Conservation (phyloP, 2,797 vertebrate species). For the Hoplostethus mediterraneus region DNA sequence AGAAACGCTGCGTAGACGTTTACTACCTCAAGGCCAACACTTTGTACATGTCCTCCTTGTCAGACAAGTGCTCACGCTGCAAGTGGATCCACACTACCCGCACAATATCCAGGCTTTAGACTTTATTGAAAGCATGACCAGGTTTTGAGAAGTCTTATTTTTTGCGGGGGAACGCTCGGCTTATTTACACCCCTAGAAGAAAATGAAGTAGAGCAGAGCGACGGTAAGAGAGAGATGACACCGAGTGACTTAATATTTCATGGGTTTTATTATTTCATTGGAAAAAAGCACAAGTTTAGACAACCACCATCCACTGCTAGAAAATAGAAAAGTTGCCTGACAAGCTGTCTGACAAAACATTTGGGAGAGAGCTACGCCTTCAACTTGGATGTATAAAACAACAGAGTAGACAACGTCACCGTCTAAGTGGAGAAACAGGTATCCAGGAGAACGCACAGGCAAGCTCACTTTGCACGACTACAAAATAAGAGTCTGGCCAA, state of each 20-base stretch:
- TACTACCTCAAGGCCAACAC: neutral
- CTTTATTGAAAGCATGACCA: slow-evolving; percentile 2
- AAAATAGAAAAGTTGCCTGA: slow-evolving; percentile 57
- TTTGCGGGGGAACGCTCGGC: neutral
- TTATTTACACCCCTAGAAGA: slow-evolving; percentile 24
- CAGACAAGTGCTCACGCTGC: neutral
- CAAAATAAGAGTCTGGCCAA: slow-evolving; percentile 7
- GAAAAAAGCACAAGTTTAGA: slow-evolving; percentile 46
- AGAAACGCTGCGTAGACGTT: no score
- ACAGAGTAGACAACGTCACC: slow-evolving; percentile 48
- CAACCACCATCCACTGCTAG: slow-evolving; percentile 28
- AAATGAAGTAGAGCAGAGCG: slow-evolving; percentile 14
- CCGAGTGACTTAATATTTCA: slow-evolving; percentile 41
- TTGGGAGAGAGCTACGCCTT: slow-evolving; percentile 38
- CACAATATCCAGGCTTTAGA: neutral
- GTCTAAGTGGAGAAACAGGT: slow-evolving; percentile 47
- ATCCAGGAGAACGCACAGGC: slow-evolving; percentile 21
- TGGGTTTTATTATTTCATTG: slow-evolving; percentile 63
- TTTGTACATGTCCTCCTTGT: neutral
- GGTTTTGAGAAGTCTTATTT: neutral
- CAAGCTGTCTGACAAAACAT: slow-evolving; percentile 41
- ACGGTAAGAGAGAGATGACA: slow-evolving; percentile 10
- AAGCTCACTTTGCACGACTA: slow-evolving; percentile 6
- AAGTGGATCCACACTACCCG: neutral
- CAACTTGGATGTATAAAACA: slow-evolving; percentile 56